Conservation (phyloP, 2,113 vertebrate genomes). For the Catagonus wagneri region DNA sequence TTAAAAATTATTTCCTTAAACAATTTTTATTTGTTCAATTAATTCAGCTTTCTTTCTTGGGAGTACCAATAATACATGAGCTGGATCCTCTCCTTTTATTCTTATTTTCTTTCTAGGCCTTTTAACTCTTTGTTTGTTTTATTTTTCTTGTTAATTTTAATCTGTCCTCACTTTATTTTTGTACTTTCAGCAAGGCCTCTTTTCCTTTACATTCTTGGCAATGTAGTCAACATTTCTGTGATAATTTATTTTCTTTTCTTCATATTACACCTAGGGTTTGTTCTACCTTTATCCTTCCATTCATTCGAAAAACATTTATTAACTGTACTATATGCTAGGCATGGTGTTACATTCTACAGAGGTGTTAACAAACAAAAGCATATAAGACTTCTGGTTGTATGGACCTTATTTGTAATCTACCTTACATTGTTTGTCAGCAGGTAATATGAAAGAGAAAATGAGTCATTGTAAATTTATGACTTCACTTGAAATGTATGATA, state of each 20-base stretch:
- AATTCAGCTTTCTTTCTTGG: background rate
- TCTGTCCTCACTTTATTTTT: background rate
- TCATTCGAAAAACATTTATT: background rate
- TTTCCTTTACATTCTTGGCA: background rate
- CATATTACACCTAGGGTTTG: background rate
- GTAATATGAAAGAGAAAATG: background rate
- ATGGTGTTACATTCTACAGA: background rate
- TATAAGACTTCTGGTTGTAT: background rate
- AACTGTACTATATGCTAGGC: background rate
- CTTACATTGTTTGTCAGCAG: background rate
- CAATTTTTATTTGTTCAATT: background rate
- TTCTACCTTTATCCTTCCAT: background rate
- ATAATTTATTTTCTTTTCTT: background rate
- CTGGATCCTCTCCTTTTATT: background rate
- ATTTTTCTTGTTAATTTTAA: background rate
- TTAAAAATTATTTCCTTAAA: background rate
- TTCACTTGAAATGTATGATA: background rate
- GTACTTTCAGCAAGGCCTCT: background rate
- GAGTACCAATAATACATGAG: background rate
- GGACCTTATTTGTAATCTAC: background rate
- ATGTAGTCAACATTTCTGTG: background rate
- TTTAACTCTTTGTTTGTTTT: background rate
- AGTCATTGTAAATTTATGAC: background rate
- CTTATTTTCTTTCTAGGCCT: background rate
- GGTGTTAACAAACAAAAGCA: background rate